Evolutionary conservation across 1,140 invertebrate genomes (phyloP).

Genomic region (Leguminivora glycinivorella): DNA sequence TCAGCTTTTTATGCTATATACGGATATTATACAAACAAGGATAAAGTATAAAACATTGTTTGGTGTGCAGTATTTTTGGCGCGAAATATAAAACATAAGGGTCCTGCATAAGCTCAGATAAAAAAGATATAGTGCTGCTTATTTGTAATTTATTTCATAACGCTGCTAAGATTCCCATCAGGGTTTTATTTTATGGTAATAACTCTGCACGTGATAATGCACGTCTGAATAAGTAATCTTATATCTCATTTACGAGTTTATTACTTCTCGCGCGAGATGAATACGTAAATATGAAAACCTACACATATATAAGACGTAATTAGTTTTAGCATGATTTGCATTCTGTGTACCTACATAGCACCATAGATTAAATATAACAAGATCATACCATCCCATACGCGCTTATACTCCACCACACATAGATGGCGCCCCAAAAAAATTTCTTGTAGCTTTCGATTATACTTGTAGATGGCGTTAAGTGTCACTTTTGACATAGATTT

Average conservation of each 20-base stretch:
- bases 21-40: neutral
- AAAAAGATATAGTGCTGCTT: constrained; percentile 26
- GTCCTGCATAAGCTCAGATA: constrained; percentile 13
- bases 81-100: constrained; percentile 23
- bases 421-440: no score
- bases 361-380: no score
- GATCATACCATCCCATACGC: no score
- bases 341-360: no score
- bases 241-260: neutral
- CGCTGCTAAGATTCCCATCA: neutral
- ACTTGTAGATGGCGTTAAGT: no score
- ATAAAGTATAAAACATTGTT: constrained; percentile 12
- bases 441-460: no score
- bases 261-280: constrained; percentile 5
- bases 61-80: constrained; percentile 12
- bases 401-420: no score
- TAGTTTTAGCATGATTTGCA: no score
- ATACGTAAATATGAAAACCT: neutral
- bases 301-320: neutral
- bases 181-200: constrained; percentile 4
- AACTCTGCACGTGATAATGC: neutral
- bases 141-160: constrained; percentile 22
- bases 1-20: neutral
- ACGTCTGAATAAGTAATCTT: neutral
- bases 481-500: no score